Conservation (phyloP, 2,888 invertebrate species). For the Drosophila mettleri region DNA sequence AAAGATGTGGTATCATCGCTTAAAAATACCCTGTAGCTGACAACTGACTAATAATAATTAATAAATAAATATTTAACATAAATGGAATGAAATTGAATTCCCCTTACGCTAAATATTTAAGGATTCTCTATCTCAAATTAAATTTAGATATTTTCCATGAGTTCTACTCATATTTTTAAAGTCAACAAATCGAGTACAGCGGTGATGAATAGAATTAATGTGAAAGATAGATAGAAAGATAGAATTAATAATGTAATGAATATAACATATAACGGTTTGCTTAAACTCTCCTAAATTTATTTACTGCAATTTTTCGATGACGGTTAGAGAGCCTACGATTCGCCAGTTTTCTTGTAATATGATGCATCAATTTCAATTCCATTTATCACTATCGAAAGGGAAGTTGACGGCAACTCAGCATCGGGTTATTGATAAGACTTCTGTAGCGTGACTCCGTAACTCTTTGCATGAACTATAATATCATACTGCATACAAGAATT, state of each 20-base stretch:
- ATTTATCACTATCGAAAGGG: constrained; percentile 21
- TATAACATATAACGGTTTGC: not conserved
- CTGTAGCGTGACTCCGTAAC: constrained; percentile 23
- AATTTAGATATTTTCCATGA: too few species aligned
- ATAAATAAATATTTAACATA: not conserved
- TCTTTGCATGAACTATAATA: constrained; percentile 13
- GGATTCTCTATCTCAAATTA: too few species aligned
- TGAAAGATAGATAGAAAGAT: too few species aligned
- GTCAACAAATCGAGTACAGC: too few species aligned
- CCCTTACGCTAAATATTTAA: too few species aligned
- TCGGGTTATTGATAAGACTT: constrained; percentile 19
- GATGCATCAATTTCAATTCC: constrained; percentile 16
- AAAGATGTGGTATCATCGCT: not conserved
- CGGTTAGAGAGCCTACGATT: not conserved
- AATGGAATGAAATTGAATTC: not conserved
- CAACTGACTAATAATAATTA: not conserved
- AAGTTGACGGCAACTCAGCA: constrained; percentile 18
- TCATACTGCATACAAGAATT: constrained; percentile 10
- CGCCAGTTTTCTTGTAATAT: constrained; percentile 1
- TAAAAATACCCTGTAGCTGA: constrained; percentile 1
- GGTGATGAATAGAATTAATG: too few species aligned
- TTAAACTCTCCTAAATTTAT: not conserved
- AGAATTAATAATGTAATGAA: too few species aligned
- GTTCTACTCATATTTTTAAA: too few species aligned
- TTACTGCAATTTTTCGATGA: not conserved